Base-by-base conservation (phyloP, 2,888 invertebrate genomes). In the Pollenia labialis region DNA sequence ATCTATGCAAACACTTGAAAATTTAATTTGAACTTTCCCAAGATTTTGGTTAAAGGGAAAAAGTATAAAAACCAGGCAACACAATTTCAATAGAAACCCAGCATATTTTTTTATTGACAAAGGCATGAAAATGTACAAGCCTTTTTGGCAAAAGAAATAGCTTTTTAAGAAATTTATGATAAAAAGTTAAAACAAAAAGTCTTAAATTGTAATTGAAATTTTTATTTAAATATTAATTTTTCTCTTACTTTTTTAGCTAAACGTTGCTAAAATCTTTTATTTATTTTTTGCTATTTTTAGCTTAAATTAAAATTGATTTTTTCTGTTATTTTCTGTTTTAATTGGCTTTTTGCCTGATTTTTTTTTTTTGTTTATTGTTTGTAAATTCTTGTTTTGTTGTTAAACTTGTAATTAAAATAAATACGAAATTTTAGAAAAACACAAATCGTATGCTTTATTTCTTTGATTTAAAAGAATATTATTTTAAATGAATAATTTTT, bases 1-100 rank as follows among this genome's bases (percentile, higher is more conserved):
- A 50, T 50, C 42, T 40, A 50, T 48, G 62, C 50, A 75, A 50
- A 50, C 60, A 75, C 4, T 60, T 50, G 58, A 74, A 74, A n/a
- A 46, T 14, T 6, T 32, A 23, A 58, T 23, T 46, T 50, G 40
- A 74, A 60, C 74, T 74, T 74, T 74, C 48, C 18, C 58, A 60
- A 74, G 74, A 74, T 60, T 58, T 60, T 60, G 60, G n/a, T 12
- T 46, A 23, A 72, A 48, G 32, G 32, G 40, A 58, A 58, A 48
- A 56, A 32, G 12, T 12, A 2, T 32, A 40, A 68, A 9, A 50
- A 32, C 8, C 32, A 52, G 4, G 16, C 9, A 32, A n/a, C 10
- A 8, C 14, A 68, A 50, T 50, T 50, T 50, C 11, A 50, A 68
- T 4, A 68, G 46, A 69, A 40, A 52, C 40, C 1, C 3, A 23